These are phyloP conservation scores for Lerema accius DNA, from an alignment of 1,140 invertebrate genomes.

Conservation along the genomic window DNA sequence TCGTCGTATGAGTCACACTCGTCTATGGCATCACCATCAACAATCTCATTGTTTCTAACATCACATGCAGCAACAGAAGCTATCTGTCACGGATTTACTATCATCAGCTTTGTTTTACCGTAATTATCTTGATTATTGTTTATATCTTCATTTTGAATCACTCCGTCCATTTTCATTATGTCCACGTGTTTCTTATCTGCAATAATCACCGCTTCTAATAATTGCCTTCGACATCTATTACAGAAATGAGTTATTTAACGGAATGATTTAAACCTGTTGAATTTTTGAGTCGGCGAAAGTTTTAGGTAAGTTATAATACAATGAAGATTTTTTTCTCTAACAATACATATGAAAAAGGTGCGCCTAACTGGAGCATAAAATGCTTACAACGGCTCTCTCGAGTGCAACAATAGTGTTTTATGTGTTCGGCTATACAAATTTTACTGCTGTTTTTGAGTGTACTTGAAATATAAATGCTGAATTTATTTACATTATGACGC, in stretches of 20 bases:
- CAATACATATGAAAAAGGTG: slow-evolving; percentile 50
- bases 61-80: slow-evolving; percentile 12
- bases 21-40: background rate
- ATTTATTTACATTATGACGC: slow-evolving; percentile 7
- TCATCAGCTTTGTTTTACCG: slow-evolving; percentile 13
- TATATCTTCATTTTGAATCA: background rate
- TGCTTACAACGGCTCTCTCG: slow-evolving; percentile 54
- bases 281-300: slow-evolving; percentile 36
- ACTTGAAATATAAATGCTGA: slow-evolving; percentile 25
- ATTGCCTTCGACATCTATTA: background rate
- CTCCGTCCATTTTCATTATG: background rate
- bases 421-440: slow-evolving; percentile 38
- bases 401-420: slow-evolving; percentile 56
- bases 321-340: slow-evolving; percentile 42
- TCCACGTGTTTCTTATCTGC: background rate
- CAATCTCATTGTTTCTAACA: slow-evolving; percentile 1
- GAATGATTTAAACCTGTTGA: background rate
- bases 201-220: background rate
- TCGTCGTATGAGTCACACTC: background rate
- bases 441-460: slow-evolving; percentile 11
- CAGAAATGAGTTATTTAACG: background rate
- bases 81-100: slow-evolving; percentile 14
- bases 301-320: slow-evolving; percentile 33
- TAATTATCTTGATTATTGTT: slow-evolving; percentile 4
- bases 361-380: slow-evolving; percentile 60